Conservation (phyloP, 2,797 vertebrate species). For the Phrynocephalus guinanensis region DNA sequence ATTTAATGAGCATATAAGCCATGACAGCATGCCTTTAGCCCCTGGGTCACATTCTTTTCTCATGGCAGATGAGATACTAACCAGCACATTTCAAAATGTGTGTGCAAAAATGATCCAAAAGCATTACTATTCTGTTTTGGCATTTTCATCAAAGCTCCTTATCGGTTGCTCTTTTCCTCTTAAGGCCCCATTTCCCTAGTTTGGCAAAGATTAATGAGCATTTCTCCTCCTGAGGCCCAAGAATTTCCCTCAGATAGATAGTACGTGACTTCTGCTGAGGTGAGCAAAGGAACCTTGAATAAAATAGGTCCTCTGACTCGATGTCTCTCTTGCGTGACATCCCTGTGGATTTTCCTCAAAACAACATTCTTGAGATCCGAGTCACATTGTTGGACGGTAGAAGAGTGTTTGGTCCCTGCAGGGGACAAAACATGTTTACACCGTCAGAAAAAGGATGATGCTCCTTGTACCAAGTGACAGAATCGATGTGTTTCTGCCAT, state of each 20-base stretch:
- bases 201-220: constrained; percentile 25
- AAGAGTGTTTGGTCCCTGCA: constrained; percentile 25
- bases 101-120: not conserved
- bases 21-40: not conserved
- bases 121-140: not conserved
- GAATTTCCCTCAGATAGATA: not conserved
- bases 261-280: constrained; percentile 10
- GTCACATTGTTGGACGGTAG: constrained; percentile 13
- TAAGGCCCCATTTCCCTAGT: constrained; percentile 11
- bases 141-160: constrained; percentile 19
- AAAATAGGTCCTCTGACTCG: constrained; percentile 10
- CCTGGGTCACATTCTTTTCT: not conserved
- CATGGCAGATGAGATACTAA: no score
- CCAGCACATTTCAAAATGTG: not conserved
- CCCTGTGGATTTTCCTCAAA: constrained; percentile 32
- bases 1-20: not conserved
- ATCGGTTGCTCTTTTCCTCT: not conserved
- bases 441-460: constrained; percentile 37
- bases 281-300: constrained; percentile 20
- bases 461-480: constrained; percentile 31
- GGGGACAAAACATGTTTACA: constrained; percentile 38
- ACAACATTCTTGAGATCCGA: constrained; percentile 17
- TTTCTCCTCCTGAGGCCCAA: constrained; percentile 15
- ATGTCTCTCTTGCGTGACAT: not conserved
- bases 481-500: constrained; percentile 28